Evolutionary conservation across 2,797 vertebrate genomes (phyloP), one percentile per base, ranked within the genome.

Genomic region (Carapus acus): DNA sequence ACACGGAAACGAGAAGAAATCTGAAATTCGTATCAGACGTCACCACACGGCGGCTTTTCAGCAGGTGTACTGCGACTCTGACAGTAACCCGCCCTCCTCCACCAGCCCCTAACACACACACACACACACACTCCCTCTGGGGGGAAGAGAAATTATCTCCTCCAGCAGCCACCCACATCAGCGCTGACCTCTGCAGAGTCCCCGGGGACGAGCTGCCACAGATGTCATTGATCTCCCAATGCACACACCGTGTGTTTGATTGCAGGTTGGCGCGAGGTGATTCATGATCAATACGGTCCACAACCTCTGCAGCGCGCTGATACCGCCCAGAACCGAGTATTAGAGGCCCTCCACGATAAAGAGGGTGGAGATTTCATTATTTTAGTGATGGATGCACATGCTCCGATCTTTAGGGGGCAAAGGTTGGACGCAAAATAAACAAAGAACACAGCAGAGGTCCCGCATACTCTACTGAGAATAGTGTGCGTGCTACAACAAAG

Each of bases 151-250:
- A 49, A 65, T 68, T 69, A 74, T 76, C 75, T 78, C 72, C 60
- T 67, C 50, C 55, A 65, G 66, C 72, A 78, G 54, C 58, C 67
- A 66, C 47, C 57, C 58, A 67, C 69, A 71, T 65, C 61, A 58
- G 36, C 22, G 15, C 54, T 80, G 74, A 80, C 78, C 78, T 80
- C 76, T 57, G 56, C 51, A 58, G 43, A 58, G 27, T 57, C 63
- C 70, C 54, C 0, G 37, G 39, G 67, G 72, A 47, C 23, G n/a
- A 40, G 73, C 60, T 74, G 70, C 68, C 58, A 74, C 27, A 7
- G 58, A 16, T 64, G 76, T 50, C 69, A 80, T 73, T 77, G 78
- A 81, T 80, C 69, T 64, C 22, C 50, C 5, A 50, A 34, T 56
- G 55, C 63, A 57, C 58, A 58, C 65, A 41, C 67, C 49, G 54